Percentiles rank a stretch among this genome's conserved stretches.
Conservation (phyloP, 2,113 vertebrate species). For the Phoenicopterus ruber region DNA sequence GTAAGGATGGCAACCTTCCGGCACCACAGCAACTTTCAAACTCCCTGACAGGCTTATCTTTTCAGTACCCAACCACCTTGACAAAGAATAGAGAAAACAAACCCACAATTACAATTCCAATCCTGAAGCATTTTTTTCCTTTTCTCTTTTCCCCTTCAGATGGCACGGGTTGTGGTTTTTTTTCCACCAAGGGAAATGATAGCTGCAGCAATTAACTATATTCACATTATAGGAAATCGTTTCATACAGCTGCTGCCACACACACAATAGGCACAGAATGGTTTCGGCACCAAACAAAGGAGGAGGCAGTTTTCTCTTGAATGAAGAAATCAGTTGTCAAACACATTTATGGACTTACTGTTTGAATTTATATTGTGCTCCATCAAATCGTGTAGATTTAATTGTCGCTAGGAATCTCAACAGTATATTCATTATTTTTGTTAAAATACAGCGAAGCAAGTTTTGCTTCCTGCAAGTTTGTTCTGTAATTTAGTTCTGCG, state of each 20-base stretch:
- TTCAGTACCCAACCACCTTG: not conserved
- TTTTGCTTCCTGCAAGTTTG: not conserved
- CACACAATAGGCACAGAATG: not conserved
- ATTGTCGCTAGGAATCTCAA: not conserved
- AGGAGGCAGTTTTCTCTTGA: not conserved
- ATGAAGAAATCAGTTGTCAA: conserved; percentile 25
- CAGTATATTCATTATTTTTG: not conserved
- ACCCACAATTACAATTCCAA: not conserved
- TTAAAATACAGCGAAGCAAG: not conserved
- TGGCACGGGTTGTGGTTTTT: not conserved
- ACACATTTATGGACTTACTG: not conserved
- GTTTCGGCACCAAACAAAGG: not conserved
- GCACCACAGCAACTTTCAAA: not conserved
- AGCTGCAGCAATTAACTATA: conserved; percentile 2
- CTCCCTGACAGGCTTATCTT: not conserved
- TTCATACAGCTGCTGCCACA: conserved; percentile 25
- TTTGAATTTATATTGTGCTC: not conserved
- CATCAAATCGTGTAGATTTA: not conserved
- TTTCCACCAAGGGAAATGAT: not conserved
- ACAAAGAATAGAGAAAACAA: not conserved
- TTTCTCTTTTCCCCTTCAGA: not conserved
- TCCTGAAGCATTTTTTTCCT: not conserved
- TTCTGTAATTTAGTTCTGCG: not conserved
- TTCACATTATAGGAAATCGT: not conserved
- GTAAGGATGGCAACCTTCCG: not conserved